These are phyloP conservation scores for Terebella lapidaria DNA, from an alignment of 2,888 invertebrate genomes.

Conservation along the genomic window DNA sequence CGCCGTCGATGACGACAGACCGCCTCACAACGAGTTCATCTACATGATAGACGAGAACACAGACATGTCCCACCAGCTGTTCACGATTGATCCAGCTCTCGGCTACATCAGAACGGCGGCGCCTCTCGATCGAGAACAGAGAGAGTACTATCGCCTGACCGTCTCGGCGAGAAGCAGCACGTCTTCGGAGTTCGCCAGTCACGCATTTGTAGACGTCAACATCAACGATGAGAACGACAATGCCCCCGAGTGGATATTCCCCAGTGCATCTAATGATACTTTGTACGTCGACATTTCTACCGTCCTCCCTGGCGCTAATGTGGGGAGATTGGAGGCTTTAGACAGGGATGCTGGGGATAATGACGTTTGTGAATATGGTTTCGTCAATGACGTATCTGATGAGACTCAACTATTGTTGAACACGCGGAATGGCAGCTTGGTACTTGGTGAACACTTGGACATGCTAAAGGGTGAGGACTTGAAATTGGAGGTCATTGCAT, in stretches of 20 bases:
- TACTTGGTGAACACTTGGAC: not conserved
- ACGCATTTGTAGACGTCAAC: not conserved
- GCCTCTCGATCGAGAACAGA: constrained; percentile 12
- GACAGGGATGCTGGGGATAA: not conserved
- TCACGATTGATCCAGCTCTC: constrained; percentile 8
- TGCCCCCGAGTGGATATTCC: not conserved
- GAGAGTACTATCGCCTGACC: not conserved
- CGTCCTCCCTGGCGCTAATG: not conserved
- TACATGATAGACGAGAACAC: constrained; percentile 5
- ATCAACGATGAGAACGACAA: constrained; percentile 3
- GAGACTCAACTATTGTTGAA: not conserved
- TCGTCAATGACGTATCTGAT: not conserved
- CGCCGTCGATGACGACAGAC: constrained; percentile 12
- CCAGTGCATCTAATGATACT: not conserved
- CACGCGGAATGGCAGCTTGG: not conserved
- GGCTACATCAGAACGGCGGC: constrained; percentile 10
- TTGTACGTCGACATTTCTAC: not conserved
- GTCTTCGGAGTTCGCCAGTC: not conserved
- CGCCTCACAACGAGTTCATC: constrained; percentile 15
- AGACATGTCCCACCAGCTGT: not conserved
- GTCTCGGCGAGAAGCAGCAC: not conserved
- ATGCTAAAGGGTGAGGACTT: not conserved
- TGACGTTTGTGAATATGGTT: not conserved
- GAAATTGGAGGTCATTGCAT: not conserved
- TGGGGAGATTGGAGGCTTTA: not conserved